These are phyloP conservation scores for Drosophila nasuta DNA, from an alignment of 1,140 invertebrate genomes.

Conservation along the genomic window DNA sequence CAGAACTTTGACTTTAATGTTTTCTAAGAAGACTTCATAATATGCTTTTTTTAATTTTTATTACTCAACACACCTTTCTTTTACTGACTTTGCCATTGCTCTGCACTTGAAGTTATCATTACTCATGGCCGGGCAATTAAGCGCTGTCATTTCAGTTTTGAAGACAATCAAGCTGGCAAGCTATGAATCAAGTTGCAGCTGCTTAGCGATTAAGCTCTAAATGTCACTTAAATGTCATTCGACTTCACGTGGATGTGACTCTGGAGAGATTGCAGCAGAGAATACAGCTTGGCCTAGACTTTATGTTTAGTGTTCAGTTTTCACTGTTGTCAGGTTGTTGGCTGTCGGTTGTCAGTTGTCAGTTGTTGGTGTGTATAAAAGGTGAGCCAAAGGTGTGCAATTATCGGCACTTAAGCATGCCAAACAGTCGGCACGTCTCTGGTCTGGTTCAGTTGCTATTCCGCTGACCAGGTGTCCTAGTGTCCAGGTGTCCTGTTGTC, in stretches of 20 bases:
- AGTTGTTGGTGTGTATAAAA: conserved; percentile 1
- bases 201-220: conserved; percentile 63
- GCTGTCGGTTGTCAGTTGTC: not conserved
- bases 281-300: not conserved
- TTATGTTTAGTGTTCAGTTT: conserved; percentile 3
- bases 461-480: not conserved
- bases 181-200: conserved; percentile 13
- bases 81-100: not conserved
- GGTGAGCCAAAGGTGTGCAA: conserved; percentile 58
- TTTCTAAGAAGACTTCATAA: no score
- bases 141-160: not conserved
- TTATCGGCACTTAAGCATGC: conserved; percentile 69
- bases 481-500: not conserved
- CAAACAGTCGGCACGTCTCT: conserved; percentile 36
- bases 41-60: not conserved
- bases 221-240: conserved; percentile 68
- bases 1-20: no score
- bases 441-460: not conserved
- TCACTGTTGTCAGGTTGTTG: not conserved
- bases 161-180: not conserved
- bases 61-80: not conserved
- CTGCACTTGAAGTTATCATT: not conserved
- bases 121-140: conserved; percentile 18
- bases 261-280: conserved; percentile 18
- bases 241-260: conserved; percentile 55